A percentile compares a stretch with the other conserved stretches of the same genome.
phyloP scores from a whole-genome alignment of 1,140 invertebrate genomes.

The Drosophila cardini region DNA sequence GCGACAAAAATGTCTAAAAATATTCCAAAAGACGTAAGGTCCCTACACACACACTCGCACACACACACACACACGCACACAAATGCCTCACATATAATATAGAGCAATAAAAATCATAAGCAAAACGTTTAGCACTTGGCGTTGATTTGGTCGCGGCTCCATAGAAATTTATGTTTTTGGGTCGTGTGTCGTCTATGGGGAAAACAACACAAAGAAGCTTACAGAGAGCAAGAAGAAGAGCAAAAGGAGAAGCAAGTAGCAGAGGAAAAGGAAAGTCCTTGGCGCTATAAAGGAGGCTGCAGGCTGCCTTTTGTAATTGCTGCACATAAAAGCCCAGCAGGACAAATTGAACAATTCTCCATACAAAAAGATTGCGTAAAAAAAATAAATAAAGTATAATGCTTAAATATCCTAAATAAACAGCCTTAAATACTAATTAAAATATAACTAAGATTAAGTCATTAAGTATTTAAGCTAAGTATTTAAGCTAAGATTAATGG shows the following conservation, averaged over 20 bases:
- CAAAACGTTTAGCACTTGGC: slow-evolving; percentile 70
- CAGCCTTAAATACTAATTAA: slow-evolving; percentile 5
- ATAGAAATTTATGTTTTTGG: slow-evolving; percentile 71
- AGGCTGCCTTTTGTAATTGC: slow-evolving; percentile 50
- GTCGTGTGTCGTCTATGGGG: slow-evolving; percentile 47
- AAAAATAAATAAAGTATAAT: slow-evolving; percentile 34
- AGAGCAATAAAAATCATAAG: slow-evolving; percentile 75
- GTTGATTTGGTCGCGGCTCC: slow-evolving; percentile 65
- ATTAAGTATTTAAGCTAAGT: neutral
- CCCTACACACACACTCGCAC: neutral
- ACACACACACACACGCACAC: slow-evolving; percentile 4
- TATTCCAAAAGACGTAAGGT: slow-evolving; percentile 42
- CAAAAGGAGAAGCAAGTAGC: neutral
- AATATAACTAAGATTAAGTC: neutral
- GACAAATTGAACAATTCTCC: slow-evolving; percentile 62
- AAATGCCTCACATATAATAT: slow-evolving; percentile 14
- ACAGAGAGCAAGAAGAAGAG: slow-evolving; percentile 8
- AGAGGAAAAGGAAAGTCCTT: slow-evolving; percentile 35
- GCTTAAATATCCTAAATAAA: slow-evolving; percentile 11
- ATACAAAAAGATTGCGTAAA: slow-evolving; percentile 48
- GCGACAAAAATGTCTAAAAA: slow-evolving; percentile 56
- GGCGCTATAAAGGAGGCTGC: slow-evolving; percentile 41
- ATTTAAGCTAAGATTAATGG: neutral
- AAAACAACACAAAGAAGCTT: slow-evolving; percentile 37
- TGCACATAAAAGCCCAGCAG: slow-evolving; percentile 56